phyloP scores from a whole-genome alignment of 2,888 invertebrate genomes.

The Aelia acuminata region DNA sequence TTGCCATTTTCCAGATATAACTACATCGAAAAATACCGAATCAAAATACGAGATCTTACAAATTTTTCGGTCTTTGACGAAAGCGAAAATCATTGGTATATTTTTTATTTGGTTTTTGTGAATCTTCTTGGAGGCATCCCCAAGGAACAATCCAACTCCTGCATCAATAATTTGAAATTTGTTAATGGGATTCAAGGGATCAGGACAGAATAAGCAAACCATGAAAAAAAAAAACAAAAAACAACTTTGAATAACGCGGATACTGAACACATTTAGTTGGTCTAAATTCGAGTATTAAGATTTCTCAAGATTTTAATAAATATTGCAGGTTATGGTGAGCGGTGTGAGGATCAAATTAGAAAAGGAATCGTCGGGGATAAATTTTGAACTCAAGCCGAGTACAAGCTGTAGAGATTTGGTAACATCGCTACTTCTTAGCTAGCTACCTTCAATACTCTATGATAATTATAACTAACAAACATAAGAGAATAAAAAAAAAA shows the following conservation, averaged over 20 bases:
- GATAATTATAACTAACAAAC: too few species aligned
- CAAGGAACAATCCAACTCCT: not conserved
- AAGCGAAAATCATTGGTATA: too few species aligned
- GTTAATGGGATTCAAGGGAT: not conserved
- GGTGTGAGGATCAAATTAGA: not conserved
- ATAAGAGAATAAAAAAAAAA: too few species aligned
- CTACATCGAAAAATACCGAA: too few species aligned
- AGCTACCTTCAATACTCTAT: not conserved
- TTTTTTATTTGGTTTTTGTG: too few species aligned
- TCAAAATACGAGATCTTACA: too few species aligned
- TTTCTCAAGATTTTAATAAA: not conserved
- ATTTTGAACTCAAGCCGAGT: not conserved
- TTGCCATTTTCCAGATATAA: too few species aligned
- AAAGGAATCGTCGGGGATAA: not conserved
- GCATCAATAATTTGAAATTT: not conserved
- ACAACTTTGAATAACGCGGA: not conserved
- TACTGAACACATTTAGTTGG: not conserved
- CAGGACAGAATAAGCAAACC: too few species aligned
- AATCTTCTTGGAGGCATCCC: not conserved
- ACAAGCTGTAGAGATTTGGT: not conserved
- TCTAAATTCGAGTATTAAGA: not conserved
- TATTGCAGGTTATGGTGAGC: not conserved
- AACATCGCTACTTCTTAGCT: not conserved
- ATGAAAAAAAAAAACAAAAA: too few species aligned
- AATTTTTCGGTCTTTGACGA: too few species aligned